These are phyloP conservation scores for Cinara cedri DNA, from an alignment of 2,888 invertebrate species.

Conservation along the genomic window DNA sequence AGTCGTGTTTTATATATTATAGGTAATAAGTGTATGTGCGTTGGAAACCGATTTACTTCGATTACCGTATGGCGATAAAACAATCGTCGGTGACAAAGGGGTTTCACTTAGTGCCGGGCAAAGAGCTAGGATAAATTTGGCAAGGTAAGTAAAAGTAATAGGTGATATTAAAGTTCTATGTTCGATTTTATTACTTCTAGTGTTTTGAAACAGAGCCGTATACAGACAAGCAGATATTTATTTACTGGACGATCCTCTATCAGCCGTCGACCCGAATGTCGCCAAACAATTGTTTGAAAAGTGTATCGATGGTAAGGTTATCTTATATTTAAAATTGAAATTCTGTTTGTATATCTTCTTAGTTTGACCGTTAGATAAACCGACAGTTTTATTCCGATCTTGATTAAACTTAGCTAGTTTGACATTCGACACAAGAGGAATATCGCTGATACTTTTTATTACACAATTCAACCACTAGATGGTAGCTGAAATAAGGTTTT, in stretches of 20 bases:
- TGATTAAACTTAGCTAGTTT: too few species aligned
- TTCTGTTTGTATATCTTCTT: too few species aligned
- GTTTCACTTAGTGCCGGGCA: slow-evolving; percentile 86
- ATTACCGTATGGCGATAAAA: slow-evolving; percentile 81
- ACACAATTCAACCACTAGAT: too few species aligned
- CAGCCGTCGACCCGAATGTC: slow-evolving; percentile 68
- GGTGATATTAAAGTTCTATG: slow-evolving; percentile 59
- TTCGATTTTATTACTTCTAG: slow-evolving; percentile 9
- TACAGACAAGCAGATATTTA: slow-evolving; percentile 67
- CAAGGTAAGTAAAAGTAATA: slow-evolving; percentile 61
- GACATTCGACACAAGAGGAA: too few species aligned
- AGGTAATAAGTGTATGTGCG: slow-evolving; percentile 74
- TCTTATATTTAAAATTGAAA: too few species aligned
- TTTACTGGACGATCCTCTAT: slow-evolving; percentile 68
- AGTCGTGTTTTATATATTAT: too few species aligned
- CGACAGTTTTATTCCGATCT: too few species aligned
- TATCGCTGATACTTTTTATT: too few species aligned
- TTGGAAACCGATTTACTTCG: slow-evolving; percentile 76
- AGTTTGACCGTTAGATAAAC: too few species aligned
- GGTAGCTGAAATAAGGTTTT: too few species aligned
- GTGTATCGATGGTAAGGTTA: slow-evolving; percentile 63
- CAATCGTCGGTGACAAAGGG: slow-evolving; percentile 86
- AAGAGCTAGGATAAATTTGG: slow-evolving; percentile 73
- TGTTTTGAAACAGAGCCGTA: slow-evolving; percentile 65
- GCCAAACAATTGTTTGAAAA: slow-evolving; percentile 66